These are phyloP conservation scores for Aleiodes sp. DNA, from an alignment of 1,140 invertebrate species.

Conservation along the genomic window DNA sequence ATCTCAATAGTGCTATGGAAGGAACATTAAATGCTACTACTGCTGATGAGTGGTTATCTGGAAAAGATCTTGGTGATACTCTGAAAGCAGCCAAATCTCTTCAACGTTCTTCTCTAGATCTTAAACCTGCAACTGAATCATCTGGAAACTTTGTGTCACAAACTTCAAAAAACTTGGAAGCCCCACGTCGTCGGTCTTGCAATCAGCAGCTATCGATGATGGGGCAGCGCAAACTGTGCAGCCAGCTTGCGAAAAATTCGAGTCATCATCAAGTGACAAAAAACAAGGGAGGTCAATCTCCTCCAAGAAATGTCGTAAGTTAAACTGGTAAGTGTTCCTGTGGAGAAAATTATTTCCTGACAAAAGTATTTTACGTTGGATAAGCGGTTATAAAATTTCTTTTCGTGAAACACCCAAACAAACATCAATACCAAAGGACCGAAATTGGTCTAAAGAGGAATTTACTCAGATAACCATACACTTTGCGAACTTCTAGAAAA, in stretches of 20 bases:
- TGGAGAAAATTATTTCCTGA: neutral
- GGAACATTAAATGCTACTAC: too few relatives aligned
- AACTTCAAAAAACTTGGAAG: neutral
- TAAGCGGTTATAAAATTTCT: neutral
- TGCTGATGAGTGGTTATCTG: too few relatives aligned
- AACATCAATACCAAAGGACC: neutral
- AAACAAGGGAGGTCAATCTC: neutral
- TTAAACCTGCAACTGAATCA: too few relatives aligned
- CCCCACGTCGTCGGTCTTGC: neutral
- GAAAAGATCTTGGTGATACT: too few relatives aligned
- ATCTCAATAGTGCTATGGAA: too few relatives aligned
- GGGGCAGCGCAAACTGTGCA: too few relatives aligned
- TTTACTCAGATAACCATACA: neutral
- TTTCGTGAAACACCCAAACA: neutral
- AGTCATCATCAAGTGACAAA: neutral
- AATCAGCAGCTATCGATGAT: too few relatives aligned
- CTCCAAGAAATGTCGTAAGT: neutral
- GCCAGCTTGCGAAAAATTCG: constrained; percentile 35
- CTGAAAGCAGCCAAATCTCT: too few relatives aligned
- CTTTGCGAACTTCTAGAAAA: neutral
- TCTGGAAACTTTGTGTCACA: too few relatives aligned
- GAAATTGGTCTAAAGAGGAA: neutral
- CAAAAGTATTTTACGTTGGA: neutral
- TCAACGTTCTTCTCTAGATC: too few relatives aligned
- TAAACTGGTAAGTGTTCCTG: neutral